Evolutionary conservation across 2,888 invertebrate genomes (phyloP).

Genomic region (Keiferia lycopersicella): DNA sequence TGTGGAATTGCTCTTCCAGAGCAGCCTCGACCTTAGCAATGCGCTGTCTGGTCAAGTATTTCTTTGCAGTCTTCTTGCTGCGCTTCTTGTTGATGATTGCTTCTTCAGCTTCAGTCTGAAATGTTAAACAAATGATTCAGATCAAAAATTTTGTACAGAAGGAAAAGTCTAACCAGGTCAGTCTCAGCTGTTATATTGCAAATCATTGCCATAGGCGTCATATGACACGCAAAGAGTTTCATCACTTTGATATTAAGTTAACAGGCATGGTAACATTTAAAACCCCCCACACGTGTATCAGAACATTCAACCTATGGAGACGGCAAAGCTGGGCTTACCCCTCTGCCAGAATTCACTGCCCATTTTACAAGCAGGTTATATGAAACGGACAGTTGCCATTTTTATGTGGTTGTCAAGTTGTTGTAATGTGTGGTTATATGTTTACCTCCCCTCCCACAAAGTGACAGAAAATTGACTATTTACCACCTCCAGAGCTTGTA

Average conservation of each 20-base stretch:
- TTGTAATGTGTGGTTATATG: too few relatives aligned
- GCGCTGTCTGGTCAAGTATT: slow-evolving; percentile 96
- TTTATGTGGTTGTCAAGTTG: too few relatives aligned
- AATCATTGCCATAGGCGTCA: slow-evolving; percentile 60
- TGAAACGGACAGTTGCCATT: too few relatives aligned
- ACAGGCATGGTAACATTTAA: slow-evolving; percentile 56
- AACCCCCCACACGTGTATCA: too few relatives aligned
- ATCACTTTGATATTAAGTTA: slow-evolving; percentile 50
- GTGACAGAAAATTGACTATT: too few relatives aligned
- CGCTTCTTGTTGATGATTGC: slow-evolving; percentile 96
- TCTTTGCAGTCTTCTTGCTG: slow-evolving; percentile 95
- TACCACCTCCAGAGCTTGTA: too few relatives aligned
- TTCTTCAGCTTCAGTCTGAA: slow-evolving; percentile 95
- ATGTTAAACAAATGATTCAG: slow-evolving; percentile 40
- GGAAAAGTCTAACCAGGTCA: neutral
- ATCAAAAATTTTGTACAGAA: slow-evolving; percentile 36
- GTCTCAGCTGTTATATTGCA: slow-evolving; percentile 29
- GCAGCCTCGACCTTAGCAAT: slow-evolving; percentile 96
- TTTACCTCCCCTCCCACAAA: too few relatives aligned
- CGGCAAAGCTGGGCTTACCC: too few relatives aligned
- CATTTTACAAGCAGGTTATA: too few relatives aligned
- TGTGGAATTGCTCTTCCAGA: slow-evolving; percentile 97
- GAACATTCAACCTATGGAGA: too few relatives aligned
- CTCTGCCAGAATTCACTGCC: too few relatives aligned
- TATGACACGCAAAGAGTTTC: slow-evolving; percentile 82